Conservation (phyloP, 2,797 vertebrate species). For the Semotilus atromaculatus region DNA sequence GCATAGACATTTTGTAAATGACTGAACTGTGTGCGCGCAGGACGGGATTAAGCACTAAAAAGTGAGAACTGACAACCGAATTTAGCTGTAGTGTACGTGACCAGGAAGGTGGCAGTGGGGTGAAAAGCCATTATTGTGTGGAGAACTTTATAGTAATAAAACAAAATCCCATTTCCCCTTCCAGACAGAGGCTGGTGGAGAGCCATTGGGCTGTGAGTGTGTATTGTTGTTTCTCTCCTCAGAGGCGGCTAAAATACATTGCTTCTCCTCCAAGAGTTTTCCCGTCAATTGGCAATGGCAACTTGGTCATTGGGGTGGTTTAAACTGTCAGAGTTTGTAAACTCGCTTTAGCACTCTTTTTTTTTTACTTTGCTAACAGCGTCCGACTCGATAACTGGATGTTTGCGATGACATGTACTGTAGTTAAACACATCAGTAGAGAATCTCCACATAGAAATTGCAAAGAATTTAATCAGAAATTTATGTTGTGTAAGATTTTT, state of each 20-base stretch:
- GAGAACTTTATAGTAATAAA: conserved; percentile 77
- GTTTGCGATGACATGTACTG: neutral
- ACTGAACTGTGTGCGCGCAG: neutral
- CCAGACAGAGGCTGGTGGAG: conserved; percentile 62
- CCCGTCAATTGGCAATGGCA: conserved; percentile 66
- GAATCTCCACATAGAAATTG: too few species aligned
- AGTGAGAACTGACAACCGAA: neutral
- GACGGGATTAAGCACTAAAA: neutral
- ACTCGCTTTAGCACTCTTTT: neutral
- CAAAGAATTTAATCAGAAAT: too few species aligned
- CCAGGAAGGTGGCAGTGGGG: conserved; percentile 59
- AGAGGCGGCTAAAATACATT: neutral
- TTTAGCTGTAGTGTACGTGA: neutral
- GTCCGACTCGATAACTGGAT: neutral
- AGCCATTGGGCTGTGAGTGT: neutral
- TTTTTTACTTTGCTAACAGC: neutral
- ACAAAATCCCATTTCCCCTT: conserved; percentile 73
- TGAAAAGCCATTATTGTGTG: conserved; percentile 68
- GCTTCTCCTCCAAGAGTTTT: conserved; percentile 21
- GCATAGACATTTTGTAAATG: neutral
- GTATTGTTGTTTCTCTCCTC: conserved; percentile 5
- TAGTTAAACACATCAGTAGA: too few species aligned
- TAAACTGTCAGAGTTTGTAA: conserved; percentile 68
- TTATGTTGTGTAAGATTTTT: too few species aligned
- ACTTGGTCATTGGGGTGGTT: conserved; percentile 60